Conservation (phyloP, 2,888 invertebrate species). For the Thereva nobilitata region DNA sequence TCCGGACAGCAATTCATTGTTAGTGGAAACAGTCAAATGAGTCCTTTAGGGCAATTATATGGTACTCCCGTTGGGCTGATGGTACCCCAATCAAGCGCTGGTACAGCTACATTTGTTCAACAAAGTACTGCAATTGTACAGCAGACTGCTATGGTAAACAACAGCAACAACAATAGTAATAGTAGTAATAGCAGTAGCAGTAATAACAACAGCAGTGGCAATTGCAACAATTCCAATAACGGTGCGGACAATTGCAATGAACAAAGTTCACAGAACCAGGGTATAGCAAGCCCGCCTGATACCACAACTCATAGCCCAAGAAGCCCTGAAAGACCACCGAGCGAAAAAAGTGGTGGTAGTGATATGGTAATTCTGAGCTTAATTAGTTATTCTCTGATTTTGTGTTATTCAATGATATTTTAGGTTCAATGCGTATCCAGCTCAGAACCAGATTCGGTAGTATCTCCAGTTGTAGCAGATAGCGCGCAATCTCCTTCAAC, state of each 20-base stretch:
- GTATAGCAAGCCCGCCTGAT: conserved; percentile 74
- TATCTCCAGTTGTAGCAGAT: conserved; percentile 57
- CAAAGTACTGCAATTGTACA: conserved; percentile 85
- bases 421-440: conserved; percentile 89
- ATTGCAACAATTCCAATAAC: conserved; percentile 57
- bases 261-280: conserved; percentile 46
- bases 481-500: conserved; percentile 57
- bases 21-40: conserved; percentile 76
- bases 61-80: conserved; percentile 57
- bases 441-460: conserved; percentile 76
- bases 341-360: conserved; percentile 57
- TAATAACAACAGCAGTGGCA: neutral
- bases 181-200: conserved; percentile 48
- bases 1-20: conserved; percentile 72
- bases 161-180: neutral
- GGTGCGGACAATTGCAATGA: conserved; percentile 18
- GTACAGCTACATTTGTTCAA: conserved; percentile 77
- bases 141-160: conserved; percentile 63
- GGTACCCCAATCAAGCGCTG: conserved; percentile 53
- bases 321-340: conserved; percentile 61
- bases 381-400: neutral
- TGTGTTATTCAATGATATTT: conserved; percentile 58
- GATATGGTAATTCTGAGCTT: conserved; percentile 55
- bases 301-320: conserved; percentile 84
- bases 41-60: conserved; percentile 66